phyloP scores from a whole-genome alignment of 2,888 invertebrate genomes.

The Spatulosminthurus flaviceps region DNA sequence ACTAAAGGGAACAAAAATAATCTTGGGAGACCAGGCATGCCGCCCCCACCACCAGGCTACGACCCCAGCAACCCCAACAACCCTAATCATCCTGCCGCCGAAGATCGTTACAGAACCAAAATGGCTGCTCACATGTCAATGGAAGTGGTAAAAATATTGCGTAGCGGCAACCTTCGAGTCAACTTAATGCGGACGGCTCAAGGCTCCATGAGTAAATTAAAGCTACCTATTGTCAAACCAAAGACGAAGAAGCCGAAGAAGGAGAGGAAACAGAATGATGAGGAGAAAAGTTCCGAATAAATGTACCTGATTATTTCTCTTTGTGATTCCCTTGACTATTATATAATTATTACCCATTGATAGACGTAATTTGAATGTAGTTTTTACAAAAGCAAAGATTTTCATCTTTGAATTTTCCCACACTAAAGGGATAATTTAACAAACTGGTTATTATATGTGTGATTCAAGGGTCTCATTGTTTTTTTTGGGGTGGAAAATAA shows the following conservation, averaged over 20 bases:
- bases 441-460: too few species aligned
- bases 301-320: too few species aligned
- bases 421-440: too few species aligned
- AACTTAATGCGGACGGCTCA: constrained; percentile 63
- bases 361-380: too few species aligned
- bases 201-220: constrained; percentile 62
- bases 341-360: too few species aligned
- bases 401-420: too few species aligned
- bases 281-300: not conserved
- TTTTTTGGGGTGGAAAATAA: too few species aligned
- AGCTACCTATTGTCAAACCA: constrained; percentile 61
- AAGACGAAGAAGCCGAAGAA: constrained; percentile 54
- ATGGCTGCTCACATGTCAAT: constrained; percentile 64
- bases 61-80: constrained; percentile 51
- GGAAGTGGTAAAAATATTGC: constrained; percentile 62
- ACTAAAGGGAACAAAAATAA: constrained; percentile 9
- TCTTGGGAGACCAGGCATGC: constrained; percentile 30
- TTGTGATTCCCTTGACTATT: too few species aligned
- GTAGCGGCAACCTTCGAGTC: constrained; percentile 62
- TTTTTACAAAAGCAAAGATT: too few species aligned
- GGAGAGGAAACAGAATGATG: constrained; percentile 49
- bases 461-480: too few species aligned
- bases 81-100: constrained; percentile 56
- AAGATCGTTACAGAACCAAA: constrained; percentile 60
- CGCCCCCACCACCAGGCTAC: constrained; percentile 36